Percentiles rank a stretch among this genome's conserved stretches.
phyloP scores from a whole-genome alignment of 2,113 vertebrate species.

The Callopanchax toddi region DNA sequence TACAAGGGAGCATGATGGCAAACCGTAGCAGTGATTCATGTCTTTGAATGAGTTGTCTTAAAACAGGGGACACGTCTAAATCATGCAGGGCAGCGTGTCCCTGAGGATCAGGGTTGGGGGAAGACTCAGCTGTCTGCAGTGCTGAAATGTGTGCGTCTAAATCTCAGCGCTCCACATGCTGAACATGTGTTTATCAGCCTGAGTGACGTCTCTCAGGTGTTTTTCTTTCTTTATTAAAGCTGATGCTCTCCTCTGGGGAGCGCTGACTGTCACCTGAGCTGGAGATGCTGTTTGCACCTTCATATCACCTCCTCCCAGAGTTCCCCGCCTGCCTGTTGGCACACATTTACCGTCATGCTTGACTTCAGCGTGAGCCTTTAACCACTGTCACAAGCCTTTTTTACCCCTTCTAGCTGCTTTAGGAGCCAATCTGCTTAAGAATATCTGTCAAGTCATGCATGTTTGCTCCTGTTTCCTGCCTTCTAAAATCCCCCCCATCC shows the following conservation, averaged over 20 bases:
- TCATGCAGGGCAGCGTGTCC: too few species aligned
- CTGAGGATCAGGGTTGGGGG: not conserved
- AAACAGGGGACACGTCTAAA: too few species aligned
- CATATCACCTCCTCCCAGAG: slow-evolving; percentile 27
- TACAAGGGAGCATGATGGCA: not conserved
- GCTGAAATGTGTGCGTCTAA: not conserved
- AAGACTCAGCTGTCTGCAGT: not conserved
- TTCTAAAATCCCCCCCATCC: slow-evolving; percentile 8
- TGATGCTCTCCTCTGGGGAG: slow-evolving; percentile 14
- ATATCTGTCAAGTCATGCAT: slow-evolving; percentile 42
- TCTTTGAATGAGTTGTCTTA: not conserved
- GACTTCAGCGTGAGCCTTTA: slow-evolving; percentile 28
- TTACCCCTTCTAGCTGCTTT: slow-evolving; percentile 33
- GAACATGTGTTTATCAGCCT: slow-evolving; percentile 29
- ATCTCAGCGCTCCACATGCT: slow-evolving; percentile 10
- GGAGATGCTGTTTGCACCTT: slow-evolving; percentile 18
- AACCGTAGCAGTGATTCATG: not conserved
- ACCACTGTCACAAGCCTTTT: slow-evolving; percentile 14
- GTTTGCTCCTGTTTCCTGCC: slow-evolving; percentile 23
- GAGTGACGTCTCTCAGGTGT: slow-evolving; percentile 22
- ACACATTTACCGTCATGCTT: slow-evolving; percentile 33
- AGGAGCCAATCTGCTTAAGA: slow-evolving; percentile 53
- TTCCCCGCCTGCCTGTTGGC: slow-evolving; percentile 27
- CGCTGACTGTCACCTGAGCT: not conserved
- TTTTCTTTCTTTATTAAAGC: not conserved